Conservation (phyloP, 2,888 invertebrate genomes). For the Eupithecia subumbrata region DNA sequence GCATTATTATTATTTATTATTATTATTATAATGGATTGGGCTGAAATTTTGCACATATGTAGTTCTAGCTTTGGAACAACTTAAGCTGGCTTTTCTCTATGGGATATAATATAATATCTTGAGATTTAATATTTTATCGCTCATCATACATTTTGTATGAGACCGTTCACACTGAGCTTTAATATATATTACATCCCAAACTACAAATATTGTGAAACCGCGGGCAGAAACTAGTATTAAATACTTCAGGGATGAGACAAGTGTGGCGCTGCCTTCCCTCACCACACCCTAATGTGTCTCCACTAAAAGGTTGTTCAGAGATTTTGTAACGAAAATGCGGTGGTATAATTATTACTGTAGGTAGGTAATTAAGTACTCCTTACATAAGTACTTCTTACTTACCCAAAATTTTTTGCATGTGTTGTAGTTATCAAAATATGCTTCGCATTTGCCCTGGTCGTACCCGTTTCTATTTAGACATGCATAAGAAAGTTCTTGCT, state of each 20-base stretch:
- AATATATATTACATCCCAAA: too few relatives aligned
- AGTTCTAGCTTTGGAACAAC: neutral
- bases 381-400: slow-evolving; percentile 45
- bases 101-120: too few relatives aligned
- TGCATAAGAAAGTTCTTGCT: slow-evolving; percentile 87
- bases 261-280: neutral
- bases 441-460: slow-evolving; percentile 86
- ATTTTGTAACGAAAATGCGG: neutral
- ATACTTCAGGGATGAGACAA: neutral
- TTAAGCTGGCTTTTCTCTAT: too few relatives aligned
- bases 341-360: too few relatives aligned
- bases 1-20: too few relatives aligned
- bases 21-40: too few relatives aligned
- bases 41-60: neutral
- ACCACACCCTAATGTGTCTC: too few relatives aligned
- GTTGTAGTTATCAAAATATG: slow-evolving; percentile 90
- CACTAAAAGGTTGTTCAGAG: neutral
- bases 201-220: too few relatives aligned
- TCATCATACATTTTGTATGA: too few relatives aligned
- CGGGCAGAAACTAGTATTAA: neutral
- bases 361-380: too few relatives aligned
- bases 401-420: slow-evolving; percentile 94
- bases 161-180: too few relatives aligned
- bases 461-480: slow-evolving; percentile 89
- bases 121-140: too few relatives aligned